Percentiles rank a stretch among this genome's conserved stretches.
These are phyloP conservation scores for Trichacis sp. DNA, from an alignment of 2,888 invertebrate species.

Conservation along the genomic window DNA sequence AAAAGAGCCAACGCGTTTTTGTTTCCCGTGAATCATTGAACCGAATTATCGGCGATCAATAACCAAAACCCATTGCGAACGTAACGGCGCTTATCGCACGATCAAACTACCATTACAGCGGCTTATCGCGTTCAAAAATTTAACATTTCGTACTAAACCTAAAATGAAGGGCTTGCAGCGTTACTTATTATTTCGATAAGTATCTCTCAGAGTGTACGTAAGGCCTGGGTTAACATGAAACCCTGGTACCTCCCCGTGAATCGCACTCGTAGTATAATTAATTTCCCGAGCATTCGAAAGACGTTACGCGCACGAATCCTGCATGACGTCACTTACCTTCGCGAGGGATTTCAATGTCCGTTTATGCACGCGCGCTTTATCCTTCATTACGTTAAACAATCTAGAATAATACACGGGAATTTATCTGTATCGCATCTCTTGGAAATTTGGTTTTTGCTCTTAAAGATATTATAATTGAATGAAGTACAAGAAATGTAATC, in stretches of 20 bases:
- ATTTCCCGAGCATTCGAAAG: conserved; percentile 42
- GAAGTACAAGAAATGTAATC: too few species aligned
- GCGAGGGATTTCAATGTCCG: background rate
- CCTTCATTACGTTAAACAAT: too few species aligned
- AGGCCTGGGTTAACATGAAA: conserved; percentile 3
- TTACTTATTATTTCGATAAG: conserved; percentile 9
- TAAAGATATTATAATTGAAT: too few species aligned
- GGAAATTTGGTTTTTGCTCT: too few species aligned
- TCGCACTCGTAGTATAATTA: conserved; percentile 25
- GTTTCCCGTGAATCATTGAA: too few species aligned
- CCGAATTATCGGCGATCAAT: background rate
- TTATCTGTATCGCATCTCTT: too few species aligned
- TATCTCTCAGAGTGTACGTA: background rate
- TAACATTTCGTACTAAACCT: conserved; percentile 3
- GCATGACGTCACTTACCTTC: background rate
- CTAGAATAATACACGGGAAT: too few species aligned
- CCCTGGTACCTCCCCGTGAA: background rate
- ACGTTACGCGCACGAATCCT: conserved; percentile 10
- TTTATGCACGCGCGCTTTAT: background rate
- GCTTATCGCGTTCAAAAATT: conserved; percentile 9
- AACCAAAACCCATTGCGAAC: background rate
- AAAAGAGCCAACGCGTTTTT: too few species aligned
- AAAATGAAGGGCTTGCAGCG: conserved; percentile 5
- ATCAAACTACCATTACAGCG: background rate
- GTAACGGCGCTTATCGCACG: background rate